Evolutionary conservation across 1,140 invertebrate genomes (phyloP), one percentile per base, ranked within the genome.

Genomic region (Neodiprion lecontei): DNA sequence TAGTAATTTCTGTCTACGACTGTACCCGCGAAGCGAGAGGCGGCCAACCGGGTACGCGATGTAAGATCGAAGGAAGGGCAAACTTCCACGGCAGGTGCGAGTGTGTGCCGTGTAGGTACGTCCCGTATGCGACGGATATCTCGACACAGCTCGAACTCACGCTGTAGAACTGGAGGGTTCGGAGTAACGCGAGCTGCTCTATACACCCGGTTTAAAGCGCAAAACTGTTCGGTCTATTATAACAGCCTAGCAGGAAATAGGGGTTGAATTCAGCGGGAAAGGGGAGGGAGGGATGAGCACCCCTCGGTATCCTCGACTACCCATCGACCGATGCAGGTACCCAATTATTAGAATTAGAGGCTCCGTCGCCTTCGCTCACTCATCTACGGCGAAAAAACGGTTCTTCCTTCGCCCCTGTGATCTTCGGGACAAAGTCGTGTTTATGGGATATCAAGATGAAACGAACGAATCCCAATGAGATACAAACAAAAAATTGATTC

Each of bases 271-370:
- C n/a, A 61, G 53, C 11, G 53, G 53, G n/a, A 61, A 14, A 14
- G n/a, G 53, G 28, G 53, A 40, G 28, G 28, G 28, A 40, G 53
- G 11, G 53, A 40, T 40, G 28, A 40, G 28, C 28, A 40, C 28
- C 28, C 28, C 28, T 40, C 28, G 28, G 28, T 40, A 40, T 40
- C 28, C 28, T 40, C 28, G 28, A 40, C 28, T 2, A 40, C 28
- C 28, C 53, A 61, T 40, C 28, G 28, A 40, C 28, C 28, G 28
- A 40, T 40, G 28, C 28, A 40, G 28, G 79, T 77, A 82, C 82
- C 83, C 83, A 84, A 85, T 85, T 85, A 85, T 85, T 84, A 83
- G 84, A 84, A 85, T 85, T 85, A 84, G 81, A 85, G 81, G 80
- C 83, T 82, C 79, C 76, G 76, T 84, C 83, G 83, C 80, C 81